Evolutionary conservation across 2,888 invertebrate species (phyloP).

Genomic region (Exocentrus adspersus): DNA sequence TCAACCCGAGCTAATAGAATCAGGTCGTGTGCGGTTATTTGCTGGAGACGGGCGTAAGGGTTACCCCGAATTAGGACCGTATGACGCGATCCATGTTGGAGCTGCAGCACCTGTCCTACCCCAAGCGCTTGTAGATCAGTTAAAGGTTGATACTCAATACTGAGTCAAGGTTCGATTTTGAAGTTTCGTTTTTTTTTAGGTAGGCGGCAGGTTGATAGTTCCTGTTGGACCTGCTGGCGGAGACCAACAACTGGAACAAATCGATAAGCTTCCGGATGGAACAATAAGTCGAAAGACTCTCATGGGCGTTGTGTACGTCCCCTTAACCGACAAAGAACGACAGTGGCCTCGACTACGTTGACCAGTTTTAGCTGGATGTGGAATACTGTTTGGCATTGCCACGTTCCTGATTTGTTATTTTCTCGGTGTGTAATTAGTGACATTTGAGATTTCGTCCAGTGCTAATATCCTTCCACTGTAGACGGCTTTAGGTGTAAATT

Average conservation of each 20-base stretch:
- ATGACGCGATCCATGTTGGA: slow-evolving; percentile 93
- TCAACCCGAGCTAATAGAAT: slow-evolving; percentile 74
- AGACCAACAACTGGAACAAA: slow-evolving; percentile 86
- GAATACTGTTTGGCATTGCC: slow-evolving; percentile 12
- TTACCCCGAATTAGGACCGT: slow-evolving; percentile 78
- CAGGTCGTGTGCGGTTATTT: slow-evolving; percentile 75
- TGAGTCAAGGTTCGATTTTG: too few relatives aligned
- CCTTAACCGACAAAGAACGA: slow-evolving; percentile 85
- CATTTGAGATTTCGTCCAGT: background rate
- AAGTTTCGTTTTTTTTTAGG: slow-evolving; percentile 48
- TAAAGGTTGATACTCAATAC: slow-evolving; percentile 68
- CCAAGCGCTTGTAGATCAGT: slow-evolving; percentile 81
- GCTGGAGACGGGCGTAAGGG: slow-evolving; percentile 93
- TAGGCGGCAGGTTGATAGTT: slow-evolving; percentile 90
- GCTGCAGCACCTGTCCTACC: slow-evolving; percentile 86
- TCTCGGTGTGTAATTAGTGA: background rate
- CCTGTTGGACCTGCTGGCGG: slow-evolving; percentile 90
- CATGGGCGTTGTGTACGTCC: slow-evolving; percentile 97
- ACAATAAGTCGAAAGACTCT: slow-evolving; percentile 77
- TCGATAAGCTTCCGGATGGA: slow-evolving; percentile 89
- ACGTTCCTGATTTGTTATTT: slow-evolving; percentile 5
- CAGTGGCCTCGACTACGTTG: slow-evolving; percentile 70
- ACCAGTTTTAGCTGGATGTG: slow-evolving; percentile 46
- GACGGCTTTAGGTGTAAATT: background rate
- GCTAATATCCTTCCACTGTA: background rate